Percentiles rank a stretch among this genome's conserved stretches.
These are phyloP conservation scores for Hiodon alosoides DNA, from an alignment of 2,113 vertebrate genomes.

Conservation along the genomic window DNA sequence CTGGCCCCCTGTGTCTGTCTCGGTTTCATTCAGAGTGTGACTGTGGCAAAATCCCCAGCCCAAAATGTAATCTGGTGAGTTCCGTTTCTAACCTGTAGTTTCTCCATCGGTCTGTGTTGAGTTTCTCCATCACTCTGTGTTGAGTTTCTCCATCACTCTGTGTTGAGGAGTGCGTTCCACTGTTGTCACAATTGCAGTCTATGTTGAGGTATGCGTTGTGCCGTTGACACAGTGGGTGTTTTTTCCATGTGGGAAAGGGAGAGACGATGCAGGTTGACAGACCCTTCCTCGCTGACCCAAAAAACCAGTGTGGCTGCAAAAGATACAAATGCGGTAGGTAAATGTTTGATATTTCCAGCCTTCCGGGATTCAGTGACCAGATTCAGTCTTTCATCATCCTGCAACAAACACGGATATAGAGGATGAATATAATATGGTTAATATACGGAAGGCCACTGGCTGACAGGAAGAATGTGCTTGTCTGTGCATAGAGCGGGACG, in stretches of 20 bases:
- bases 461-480: conserved; percentile 18
- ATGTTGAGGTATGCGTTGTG: not conserved
- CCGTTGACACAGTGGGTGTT: not conserved
- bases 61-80: conserved; percentile 82
- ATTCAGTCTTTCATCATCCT: not conserved
- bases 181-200: not conserved
- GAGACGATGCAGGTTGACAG: conserved; percentile 79
- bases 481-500: conserved; percentile 71
- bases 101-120: not conserved
- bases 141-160: not conserved
- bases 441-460: not conserved
- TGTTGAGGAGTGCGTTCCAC: no score
- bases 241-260: conserved; percentile 62
- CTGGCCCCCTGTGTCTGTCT: not conserved
- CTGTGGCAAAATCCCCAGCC: conserved; percentile 75
- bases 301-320: conserved; percentile 81
- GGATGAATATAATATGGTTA: not conserved
- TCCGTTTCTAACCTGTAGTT: not conserved
- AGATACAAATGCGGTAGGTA: conserved; percentile 84
- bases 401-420: not conserved
- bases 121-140: no score
- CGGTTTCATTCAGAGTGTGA: conserved; percentile 72
- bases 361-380: not conserved
- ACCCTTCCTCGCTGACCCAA: conserved; percentile 65
- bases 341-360: not conserved